These are phyloP conservation scores for Platorchestia sp. DNA, from an alignment of 1,140 invertebrate genomes.

Conservation along the genomic window DNA sequence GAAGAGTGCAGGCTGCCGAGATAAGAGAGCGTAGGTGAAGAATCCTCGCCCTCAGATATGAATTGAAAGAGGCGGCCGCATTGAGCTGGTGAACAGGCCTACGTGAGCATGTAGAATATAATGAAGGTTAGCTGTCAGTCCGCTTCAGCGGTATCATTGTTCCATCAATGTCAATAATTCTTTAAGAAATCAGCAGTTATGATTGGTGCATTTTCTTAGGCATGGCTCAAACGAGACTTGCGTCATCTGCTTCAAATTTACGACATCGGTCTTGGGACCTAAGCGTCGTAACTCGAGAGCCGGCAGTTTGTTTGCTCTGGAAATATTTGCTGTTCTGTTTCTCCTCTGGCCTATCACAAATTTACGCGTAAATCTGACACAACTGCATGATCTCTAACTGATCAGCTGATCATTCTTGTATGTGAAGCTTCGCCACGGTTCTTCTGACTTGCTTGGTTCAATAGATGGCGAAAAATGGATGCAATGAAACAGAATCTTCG, in stretches of 20 bases:
- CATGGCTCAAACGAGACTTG: not conserved
- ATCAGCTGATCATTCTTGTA: not conserved
- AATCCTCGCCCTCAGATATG: not conserved
- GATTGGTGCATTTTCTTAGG: not conserved
- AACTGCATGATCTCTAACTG: not conserved
- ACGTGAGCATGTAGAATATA: not conserved
- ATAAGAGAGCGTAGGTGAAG: not conserved
- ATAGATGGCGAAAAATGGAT: not conserved
- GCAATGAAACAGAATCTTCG: not conserved
- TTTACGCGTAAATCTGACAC: not conserved
- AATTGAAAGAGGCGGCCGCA: not conserved
- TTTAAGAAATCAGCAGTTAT: not conserved
- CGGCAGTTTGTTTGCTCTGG: not conserved
- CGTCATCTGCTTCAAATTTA: not conserved
- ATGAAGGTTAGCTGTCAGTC: not conserved
- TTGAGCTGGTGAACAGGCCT: not conserved
- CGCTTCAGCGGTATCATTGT: not conserved
- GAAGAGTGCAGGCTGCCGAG: not conserved
- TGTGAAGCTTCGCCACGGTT: not conserved
- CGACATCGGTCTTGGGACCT: not conserved
- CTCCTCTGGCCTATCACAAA: no score
- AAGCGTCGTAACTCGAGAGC: not conserved
- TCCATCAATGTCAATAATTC: not conserved
- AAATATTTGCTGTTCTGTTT: not conserved
- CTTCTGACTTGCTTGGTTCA: not conserved